phyloP scores from a whole-genome alignment of 2,113 vertebrate species.

The Nycticorax nycticorax region DNA sequence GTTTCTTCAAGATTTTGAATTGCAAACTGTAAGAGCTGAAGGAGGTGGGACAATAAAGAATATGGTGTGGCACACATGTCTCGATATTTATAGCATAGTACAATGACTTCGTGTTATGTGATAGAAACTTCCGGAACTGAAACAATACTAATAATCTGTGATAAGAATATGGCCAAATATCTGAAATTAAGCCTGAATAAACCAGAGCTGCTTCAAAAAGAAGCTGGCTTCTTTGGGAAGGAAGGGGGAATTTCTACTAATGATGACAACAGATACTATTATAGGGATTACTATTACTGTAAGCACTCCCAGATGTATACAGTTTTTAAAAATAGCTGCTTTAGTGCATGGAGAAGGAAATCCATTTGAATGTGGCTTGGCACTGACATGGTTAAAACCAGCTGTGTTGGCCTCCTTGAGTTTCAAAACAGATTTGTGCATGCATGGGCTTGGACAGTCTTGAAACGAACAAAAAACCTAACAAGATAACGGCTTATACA shows the following conservation, averaged over 20 bases:
- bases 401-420: background rate
- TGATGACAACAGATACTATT: background rate
- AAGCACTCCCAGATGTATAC: conserved; percentile 27
- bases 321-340: conserved; percentile 45
- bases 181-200: background rate
- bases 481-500: background rate
- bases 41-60: background rate
- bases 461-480: background rate
- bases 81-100: background rate
- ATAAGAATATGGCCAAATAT: background rate
- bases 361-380: conserved; percentile 35
- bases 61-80: background rate
- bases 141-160: background rate
- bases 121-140: background rate
- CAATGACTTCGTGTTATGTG: fast-evolving
- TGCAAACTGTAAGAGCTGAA: background rate
- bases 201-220: conserved; percentile 9
- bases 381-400: conserved; percentile 42
- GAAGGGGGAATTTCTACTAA: background rate
- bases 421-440: background rate
- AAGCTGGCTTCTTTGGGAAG: background rate
- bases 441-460: background rate
- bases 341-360: conserved; percentile 16
- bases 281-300: background rate
- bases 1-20: background rate